phyloP scores from a whole-genome alignment of 1,140 invertebrate species.

The Monomorium pharaonis region DNA sequence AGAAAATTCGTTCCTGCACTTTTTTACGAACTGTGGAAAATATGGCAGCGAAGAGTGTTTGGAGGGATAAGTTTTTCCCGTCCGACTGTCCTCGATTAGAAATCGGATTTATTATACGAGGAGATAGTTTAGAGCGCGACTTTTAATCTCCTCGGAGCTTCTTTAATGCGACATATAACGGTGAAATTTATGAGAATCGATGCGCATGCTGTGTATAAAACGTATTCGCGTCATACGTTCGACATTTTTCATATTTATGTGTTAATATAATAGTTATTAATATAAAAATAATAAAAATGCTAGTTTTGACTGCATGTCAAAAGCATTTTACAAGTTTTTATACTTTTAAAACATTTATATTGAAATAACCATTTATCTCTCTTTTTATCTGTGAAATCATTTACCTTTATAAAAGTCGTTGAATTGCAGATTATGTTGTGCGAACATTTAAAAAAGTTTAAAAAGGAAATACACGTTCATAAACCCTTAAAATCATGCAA shows the following conservation, averaged over 20 bases:
- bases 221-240: neutral
- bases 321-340: neutral
- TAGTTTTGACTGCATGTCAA: neutral
- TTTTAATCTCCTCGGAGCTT: conserved; percentile 24
- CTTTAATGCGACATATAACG: conserved; percentile 21
- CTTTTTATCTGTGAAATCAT: conserved; percentile 3
- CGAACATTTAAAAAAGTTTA: conserved; percentile 17
- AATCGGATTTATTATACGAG: conserved; percentile 41
- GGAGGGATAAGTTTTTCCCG: conserved; percentile 25
- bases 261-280: conserved; percentile 2
- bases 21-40: conserved; percentile 48
- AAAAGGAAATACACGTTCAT: neutral
- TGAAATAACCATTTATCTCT: conserved; percentile 16
- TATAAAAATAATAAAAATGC: neutral
- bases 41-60: conserved; percentile 25
- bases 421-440: neutral
- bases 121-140: conserved; percentile 28
- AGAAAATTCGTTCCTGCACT: conserved; percentile 27
- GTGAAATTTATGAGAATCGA: neutral
- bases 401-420: conserved; percentile 19
- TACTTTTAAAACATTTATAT: neutral
- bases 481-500: conserved; percentile 30
- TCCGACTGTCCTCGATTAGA: conserved; percentile 48
- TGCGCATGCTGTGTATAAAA: neutral
- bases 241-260: neutral